Evolutionary conservation across 2,888 invertebrate genomes (phyloP).

Genomic region (Conomelus anceps): DNA sequence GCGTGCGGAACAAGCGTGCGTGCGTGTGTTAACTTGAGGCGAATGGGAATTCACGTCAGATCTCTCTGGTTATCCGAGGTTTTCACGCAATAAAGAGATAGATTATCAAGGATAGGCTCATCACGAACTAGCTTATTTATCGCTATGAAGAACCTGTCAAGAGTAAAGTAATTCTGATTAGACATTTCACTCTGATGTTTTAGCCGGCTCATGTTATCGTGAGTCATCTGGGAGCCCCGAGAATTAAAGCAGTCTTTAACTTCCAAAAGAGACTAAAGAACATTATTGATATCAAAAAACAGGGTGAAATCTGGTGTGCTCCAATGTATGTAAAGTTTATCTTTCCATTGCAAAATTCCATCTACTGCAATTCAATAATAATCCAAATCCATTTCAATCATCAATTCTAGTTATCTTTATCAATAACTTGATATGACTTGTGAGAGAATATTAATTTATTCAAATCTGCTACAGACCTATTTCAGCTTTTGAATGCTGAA

Average conservation of each 20-base stretch:
- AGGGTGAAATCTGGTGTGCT: too few relatives aligned
- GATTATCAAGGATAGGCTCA: neutral
- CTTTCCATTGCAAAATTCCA: too few relatives aligned
- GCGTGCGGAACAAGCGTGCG: neutral
- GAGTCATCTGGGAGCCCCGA: neutral
- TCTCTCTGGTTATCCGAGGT: neutral
- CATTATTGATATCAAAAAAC: too few relatives aligned
- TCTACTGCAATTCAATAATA: too few relatives aligned
- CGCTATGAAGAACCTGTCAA: neutral
- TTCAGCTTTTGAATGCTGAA: too few relatives aligned
- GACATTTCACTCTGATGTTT: neutral
- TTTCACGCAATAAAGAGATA: neutral
- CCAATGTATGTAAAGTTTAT: too few relatives aligned
- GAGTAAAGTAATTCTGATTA: neutral
- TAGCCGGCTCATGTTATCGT: neutral
- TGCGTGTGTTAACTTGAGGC: neutral
- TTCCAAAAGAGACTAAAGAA: neutral
- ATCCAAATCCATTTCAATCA: too few relatives aligned
- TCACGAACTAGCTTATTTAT: neutral
- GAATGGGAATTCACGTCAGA: neutral
- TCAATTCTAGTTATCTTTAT: too few relatives aligned
- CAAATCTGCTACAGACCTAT: too few relatives aligned
- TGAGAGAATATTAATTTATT: too few relatives aligned
- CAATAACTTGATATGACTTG: too few relatives aligned
- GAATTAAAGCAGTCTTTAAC: neutral